Evolutionary conservation across 2,113 vertebrate species (phyloP).

Genomic region (Brevimyrus niger): DNA sequence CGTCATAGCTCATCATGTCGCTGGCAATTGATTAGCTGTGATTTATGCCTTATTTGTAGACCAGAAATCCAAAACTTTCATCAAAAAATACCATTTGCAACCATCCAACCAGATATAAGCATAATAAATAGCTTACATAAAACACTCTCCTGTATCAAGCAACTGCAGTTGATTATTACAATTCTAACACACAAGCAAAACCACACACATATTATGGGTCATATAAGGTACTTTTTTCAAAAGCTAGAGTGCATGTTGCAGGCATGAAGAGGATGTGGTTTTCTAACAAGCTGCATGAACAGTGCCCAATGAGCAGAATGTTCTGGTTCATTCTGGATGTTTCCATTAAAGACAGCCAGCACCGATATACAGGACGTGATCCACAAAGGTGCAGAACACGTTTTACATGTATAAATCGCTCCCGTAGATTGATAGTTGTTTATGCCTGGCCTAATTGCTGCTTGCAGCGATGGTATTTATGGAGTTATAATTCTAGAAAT

Average conservation of each 20-base stretch:
- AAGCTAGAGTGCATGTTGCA: background rate
- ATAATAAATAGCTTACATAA: background rate
- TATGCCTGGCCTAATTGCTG: background rate
- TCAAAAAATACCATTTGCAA: background rate
- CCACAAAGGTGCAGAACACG: no score
- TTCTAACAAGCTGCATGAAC: background rate
- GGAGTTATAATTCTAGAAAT: conserved; percentile 2
- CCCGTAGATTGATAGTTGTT: background rate
- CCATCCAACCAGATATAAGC: background rate
- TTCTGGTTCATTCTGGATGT: background rate
- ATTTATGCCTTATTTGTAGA: background rate
- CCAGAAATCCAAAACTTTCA: background rate
- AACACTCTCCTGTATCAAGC: background rate
- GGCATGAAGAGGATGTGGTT: background rate
- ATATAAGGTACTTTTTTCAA: background rate
- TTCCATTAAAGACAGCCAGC: background rate
- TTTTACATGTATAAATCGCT: background rate
- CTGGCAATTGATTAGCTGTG: conserved; percentile 31
- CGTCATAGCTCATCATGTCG: conserved; percentile 41
- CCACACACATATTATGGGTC: background rate
- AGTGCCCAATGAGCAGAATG: background rate
- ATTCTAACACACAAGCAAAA: background rate
- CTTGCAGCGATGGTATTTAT: background rate
- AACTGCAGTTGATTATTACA: background rate
- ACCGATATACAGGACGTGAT: background rate